Evolutionary conservation across 2,888 invertebrate genomes (phyloP).

Genomic region (Clitarchus hookeri): DNA sequence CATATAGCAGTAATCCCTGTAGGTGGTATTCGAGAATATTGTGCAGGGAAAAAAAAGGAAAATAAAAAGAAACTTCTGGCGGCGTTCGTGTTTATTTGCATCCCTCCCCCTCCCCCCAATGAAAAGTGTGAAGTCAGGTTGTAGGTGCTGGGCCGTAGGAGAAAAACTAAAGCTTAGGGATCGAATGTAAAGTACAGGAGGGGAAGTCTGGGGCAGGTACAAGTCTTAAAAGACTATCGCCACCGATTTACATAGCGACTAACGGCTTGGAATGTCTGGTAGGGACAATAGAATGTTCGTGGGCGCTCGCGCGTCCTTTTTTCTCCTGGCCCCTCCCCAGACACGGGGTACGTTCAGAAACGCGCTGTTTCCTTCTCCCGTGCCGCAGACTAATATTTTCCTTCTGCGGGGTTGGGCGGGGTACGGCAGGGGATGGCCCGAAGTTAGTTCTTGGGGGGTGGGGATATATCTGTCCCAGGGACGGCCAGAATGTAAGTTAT

Average conservation of each 20-base stretch:
- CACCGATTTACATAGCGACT: neutral
- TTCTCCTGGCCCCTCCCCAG: neutral
- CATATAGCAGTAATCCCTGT: too few species aligned
- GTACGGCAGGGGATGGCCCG: neutral
- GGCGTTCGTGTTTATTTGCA: too few species aligned
- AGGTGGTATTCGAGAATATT: too few species aligned
- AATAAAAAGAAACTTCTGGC: too few species aligned
- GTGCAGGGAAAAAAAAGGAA: too few species aligned
- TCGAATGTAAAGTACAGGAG: neutral
- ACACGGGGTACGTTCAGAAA: neutral
- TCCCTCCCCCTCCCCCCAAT: too few species aligned
- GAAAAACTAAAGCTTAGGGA: neutral
- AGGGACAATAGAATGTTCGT: conserved; percentile 1
- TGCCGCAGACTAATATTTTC: neutral
- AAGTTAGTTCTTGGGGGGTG: too few species aligned
- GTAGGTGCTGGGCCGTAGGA: neutral
- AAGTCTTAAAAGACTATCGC: neutral
- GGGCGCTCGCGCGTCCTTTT: neutral
- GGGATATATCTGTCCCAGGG: neutral
- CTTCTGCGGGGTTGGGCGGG: neutral
- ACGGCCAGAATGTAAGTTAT: conserved; percentile 25
- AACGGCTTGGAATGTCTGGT: neutral
- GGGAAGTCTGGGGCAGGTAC: conserved; percentile 14
- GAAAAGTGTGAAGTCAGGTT: neutral
- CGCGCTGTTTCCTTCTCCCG: neutral